A percentile compares a stretch with the other conserved stretches of the same genome.
phyloP scores from a whole-genome alignment of 2,888 invertebrate genomes.

The Plagiodera versicolora region DNA sequence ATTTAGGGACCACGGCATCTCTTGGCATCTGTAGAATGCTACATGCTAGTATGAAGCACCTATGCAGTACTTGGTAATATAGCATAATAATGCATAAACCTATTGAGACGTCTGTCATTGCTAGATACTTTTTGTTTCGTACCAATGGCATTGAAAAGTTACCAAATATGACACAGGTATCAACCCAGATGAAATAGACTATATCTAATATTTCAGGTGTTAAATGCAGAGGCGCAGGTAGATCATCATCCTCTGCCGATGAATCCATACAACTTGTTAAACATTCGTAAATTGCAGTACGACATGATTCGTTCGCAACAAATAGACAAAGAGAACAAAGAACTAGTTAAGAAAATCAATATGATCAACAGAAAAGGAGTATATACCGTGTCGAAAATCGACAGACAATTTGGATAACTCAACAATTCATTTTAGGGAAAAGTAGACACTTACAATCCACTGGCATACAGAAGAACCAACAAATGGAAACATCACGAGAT shows the following conservation, averaged over 20 bases:
- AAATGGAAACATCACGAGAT: constrained; percentile 41
- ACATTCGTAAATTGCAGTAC: constrained; percentile 48
- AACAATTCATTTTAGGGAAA: constrained; percentile 7
- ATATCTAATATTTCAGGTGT: constrained; percentile 36
- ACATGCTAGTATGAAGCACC: too few relatives aligned
- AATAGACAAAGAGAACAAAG: constrained; percentile 61
- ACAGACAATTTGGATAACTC: background rate
- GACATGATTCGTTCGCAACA: constrained; percentile 52
- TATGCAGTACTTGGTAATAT: too few relatives aligned
- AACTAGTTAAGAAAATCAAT: constrained; percentile 62
- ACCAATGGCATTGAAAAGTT: too few relatives aligned
- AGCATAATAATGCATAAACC: too few relatives aligned
- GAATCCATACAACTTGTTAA: constrained; percentile 59
- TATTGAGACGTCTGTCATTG: too few relatives aligned
- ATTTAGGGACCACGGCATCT: too few relatives aligned
- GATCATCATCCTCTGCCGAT: constrained; percentile 61
- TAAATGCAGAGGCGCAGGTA: constrained; percentile 45
- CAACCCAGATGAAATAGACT: too few relatives aligned
- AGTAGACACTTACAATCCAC: constrained; percentile 19
- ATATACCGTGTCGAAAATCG: background rate
- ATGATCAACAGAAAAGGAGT: constrained; percentile 60
- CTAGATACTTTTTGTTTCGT: too few relatives aligned
- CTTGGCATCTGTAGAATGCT: too few relatives aligned
- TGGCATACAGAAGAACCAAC: constrained; percentile 41
- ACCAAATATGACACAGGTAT: too few relatives aligned